Evolutionary conservation across 2,888 invertebrate species (phyloP), one percentile per base, ranked within the genome.

Genomic region (Tipula confusa): DNA sequence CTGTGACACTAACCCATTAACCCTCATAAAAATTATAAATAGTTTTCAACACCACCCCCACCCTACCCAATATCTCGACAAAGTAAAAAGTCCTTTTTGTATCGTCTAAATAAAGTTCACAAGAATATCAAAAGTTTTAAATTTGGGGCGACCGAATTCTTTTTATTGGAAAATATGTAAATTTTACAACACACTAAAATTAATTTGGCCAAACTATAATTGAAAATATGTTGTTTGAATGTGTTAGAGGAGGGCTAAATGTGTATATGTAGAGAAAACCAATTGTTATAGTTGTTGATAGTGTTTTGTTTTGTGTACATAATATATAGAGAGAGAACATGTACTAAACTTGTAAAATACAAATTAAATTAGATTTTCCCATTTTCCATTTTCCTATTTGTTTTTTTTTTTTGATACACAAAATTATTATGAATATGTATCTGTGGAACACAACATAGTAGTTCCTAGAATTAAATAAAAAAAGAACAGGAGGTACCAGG

Each of bases 191-290:
- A 18, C 6, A 24, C 6, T 24, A 64, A 64, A 64, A 24, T 64
- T 64, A 64, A 64, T 64, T 64, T 64, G 64, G 24, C 64, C 24
- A 64, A 64, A 64, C 64, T 64, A 64, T 24, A 64, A 64, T 64
- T 64, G 64, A 64, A 64, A 24, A 64, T 18, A n/a, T 64, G 9
- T n/a, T 64, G n/a, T 64, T 7, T 64, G 24, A 24, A 64, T 64
- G 64, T 24, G 43, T 43, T 43, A 15, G n/a, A 43, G 15, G 13
- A 7, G 24, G 11, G 24, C 2, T 0, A 33, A 33, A 2, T 43
- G 43, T 64, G 6, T 64, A 24, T 64, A 18, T 48, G 48, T 48
- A 18, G 15, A 6, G 5, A 18, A 48, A 33, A 3, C 1, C 11
- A 9, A 6, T 18, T 18, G 4, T 48, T 48, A 18, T 6, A 38